Evolutionary conservation across 2,888 invertebrate species (phyloP), one percentile per base, ranked within the genome.

Genomic region (Brachypalpus laphriformis): DNA sequence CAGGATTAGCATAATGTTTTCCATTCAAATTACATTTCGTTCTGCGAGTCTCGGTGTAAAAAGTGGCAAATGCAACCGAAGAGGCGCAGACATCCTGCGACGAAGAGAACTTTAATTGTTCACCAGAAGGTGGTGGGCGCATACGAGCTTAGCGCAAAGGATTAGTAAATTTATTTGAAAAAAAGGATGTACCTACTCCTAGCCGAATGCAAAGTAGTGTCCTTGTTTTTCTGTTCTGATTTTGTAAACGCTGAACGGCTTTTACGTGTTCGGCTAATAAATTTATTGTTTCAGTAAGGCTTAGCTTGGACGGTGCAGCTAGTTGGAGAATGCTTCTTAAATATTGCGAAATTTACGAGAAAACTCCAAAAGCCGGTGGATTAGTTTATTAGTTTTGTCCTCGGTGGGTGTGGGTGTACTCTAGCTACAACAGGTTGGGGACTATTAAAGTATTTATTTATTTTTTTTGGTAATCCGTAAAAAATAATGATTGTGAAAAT

Each of bases 1-100:
- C 34, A 42, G 81, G 81, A 75, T 85, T 81, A 76, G 20, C 65
- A 75, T 71, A 85, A 85, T 85, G 71, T 75, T 76, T 81, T 22
- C 75, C 66, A 71, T 85, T 81, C 81, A 76, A 74, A 74, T 70
- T 65, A 49, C 20, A 56, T 28, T 37, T 22, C 28, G 20, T 45
- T 11, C 11, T 45, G 45, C 20, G 18, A 18, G 51, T 63, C 20
- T 49, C 18, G 37, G 11, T 54, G 51, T 8, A 31, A 25, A 34
- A 3, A n/a, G 54, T 28, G 57, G 28, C 20, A 22, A 42, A 42
- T 34, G 37, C 11, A 31, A 47, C 2, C 25, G 22, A 31, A 47
- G 4, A 65, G 25, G 54, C 63, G 16, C 16, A 40, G 40, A 57
- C 40, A 57, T n/a, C 28, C 70, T 22, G 76, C 65, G 14, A 66